These are phyloP conservation scores for Rallus crepitans DNA, from an alignment of 2,797 vertebrate species.

Conservation along the genomic window DNA sequence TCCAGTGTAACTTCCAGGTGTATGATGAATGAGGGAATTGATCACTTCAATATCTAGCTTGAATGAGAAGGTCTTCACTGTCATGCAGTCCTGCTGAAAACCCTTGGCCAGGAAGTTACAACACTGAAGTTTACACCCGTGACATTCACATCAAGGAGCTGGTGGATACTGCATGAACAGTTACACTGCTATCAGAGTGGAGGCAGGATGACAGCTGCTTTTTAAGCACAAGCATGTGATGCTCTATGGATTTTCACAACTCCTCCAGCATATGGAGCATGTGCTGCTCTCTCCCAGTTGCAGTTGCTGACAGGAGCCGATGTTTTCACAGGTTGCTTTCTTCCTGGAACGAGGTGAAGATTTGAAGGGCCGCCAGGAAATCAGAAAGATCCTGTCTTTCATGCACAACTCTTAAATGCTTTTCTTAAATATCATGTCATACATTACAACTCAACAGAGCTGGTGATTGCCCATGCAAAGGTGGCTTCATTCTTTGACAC, in stretches of 20 bases:
- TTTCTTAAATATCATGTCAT: not conserved
- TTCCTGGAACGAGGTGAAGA: not conserved
- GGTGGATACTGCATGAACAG: not conserved
- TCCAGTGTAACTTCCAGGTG: not conserved
- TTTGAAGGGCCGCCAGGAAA: conserved; percentile 1
- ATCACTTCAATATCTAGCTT: not conserved
- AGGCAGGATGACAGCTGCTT: not conserved
- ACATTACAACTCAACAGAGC: not conserved
- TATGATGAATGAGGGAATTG: not conserved
- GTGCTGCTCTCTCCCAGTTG: not conserved
- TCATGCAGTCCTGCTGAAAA: not conserved
- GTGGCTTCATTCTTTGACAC: not conserved
- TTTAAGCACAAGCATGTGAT: not conserved
- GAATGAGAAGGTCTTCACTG: not conserved
- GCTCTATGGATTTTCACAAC: not conserved
- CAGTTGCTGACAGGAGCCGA: not conserved
- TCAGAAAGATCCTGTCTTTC: not conserved
- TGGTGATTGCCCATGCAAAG: not conserved
- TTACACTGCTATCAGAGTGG: not conserved
- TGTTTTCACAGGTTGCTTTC: conserved; percentile 29
- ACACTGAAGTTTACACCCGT: not conserved
- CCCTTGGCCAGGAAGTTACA: not conserved
- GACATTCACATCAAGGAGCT: not conserved
- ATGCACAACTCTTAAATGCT: not conserved
- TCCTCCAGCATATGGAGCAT: not conserved